These are phyloP conservation scores for Dolichallabes microphthalmus DNA, from an alignment of 2,113 vertebrate genomes.

Conservation along the genomic window DNA sequence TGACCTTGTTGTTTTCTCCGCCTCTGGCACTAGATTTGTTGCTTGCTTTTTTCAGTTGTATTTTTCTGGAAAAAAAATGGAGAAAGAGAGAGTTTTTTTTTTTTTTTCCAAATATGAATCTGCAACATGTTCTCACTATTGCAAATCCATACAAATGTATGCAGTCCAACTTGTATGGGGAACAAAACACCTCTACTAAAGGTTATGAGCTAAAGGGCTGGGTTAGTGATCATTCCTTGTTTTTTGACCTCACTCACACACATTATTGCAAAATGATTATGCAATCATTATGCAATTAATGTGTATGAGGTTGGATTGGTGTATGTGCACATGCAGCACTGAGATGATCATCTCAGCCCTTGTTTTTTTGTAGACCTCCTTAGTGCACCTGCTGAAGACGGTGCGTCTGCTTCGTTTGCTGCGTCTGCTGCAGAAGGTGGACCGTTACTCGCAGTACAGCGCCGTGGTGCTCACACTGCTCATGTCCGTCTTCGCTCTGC, in stretches of 20 bases:
- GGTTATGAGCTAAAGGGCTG: neutral
- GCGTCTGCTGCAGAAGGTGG: conserved; percentile 85
- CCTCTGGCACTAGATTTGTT: neutral
- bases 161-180: neutral
- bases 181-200: neutral
- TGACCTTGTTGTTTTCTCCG: neutral
- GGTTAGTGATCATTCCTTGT: neutral
- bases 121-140: neutral
- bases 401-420: conserved; percentile 83
- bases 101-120: neutral
- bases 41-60: neutral
- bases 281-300: neutral
- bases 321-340: neutral
- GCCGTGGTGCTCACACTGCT: conserved; percentile 88
- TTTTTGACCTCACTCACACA: neutral
- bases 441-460: conserved; percentile 90
- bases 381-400: conserved; percentile 84
- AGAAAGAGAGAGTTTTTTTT: neutral
- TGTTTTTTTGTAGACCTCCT: conserved; percentile 69
- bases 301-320: neutral
- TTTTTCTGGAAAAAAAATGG: neutral
- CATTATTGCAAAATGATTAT: neutral
- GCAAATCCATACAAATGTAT: neutral
- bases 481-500: conserved; percentile 87
- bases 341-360: too few relatives aligned